Percentiles rank a stretch among this genome's conserved stretches.
Conservation (phyloP, 2,797 vertebrate species). For the Scolopax rusticola region DNA sequence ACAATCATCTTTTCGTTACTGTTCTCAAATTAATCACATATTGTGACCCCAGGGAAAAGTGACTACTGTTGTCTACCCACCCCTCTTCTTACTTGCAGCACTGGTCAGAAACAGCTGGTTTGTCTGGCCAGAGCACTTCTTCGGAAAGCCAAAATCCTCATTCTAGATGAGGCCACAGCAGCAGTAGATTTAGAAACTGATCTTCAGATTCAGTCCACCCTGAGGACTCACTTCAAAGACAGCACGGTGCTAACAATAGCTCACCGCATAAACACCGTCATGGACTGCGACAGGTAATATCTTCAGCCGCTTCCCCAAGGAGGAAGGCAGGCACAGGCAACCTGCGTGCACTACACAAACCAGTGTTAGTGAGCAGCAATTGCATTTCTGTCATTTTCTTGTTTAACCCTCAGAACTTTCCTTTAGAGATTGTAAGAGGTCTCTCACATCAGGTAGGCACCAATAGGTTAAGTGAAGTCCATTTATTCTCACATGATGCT, state of each 20-base stretch:
- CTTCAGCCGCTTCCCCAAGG: not conserved
- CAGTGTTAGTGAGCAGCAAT: not conserved
- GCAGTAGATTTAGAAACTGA: conserved; percentile 93
- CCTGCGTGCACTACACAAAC: not conserved
- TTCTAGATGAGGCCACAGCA: conserved; percentile 95
- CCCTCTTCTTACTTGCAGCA: conserved; percentile 75
- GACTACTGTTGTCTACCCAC: not conserved
- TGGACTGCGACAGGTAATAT: conserved; percentile 91
- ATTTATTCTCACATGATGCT: not conserved
- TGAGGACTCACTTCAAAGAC: conserved; percentile 88
- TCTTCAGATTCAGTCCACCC: conserved; percentile 89
- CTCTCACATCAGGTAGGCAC: not conserved
- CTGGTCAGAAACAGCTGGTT: conserved; percentile 95
- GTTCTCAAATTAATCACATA: not conserved
- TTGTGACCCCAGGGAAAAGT: not conserved
- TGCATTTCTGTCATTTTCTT: not conserved
- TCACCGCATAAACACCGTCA: conserved; percentile 90
- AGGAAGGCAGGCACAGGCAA: not conserved
- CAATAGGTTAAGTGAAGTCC: not conserved
- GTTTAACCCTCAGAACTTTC: not conserved
- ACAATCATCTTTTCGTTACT: not conserved
- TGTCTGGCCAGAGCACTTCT: conserved; percentile 94
- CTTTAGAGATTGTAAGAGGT: not conserved
- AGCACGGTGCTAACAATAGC: conserved; percentile 94
- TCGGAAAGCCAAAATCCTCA: conserved; percentile 90